Percentiles rank a stretch among this genome's conserved stretches.
Evolutionary conservation across 2,113 vertebrate genomes (phyloP).

Genomic region (Oncorhynchus mykiss): DNA sequence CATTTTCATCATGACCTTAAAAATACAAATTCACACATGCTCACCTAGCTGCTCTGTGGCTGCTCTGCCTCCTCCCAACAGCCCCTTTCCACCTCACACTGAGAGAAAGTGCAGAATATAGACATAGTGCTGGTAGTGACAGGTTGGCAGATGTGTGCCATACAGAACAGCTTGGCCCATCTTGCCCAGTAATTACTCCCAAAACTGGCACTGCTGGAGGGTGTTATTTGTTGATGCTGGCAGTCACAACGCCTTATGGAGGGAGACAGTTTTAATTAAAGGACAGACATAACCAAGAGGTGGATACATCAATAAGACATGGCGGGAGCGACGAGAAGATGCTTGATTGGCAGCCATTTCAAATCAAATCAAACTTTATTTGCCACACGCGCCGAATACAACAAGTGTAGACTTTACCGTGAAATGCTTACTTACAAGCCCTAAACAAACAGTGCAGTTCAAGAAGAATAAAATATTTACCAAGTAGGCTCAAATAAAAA

Average conservation of each 20-base stretch:
- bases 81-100: background rate
- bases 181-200: slow-evolving; percentile 38
- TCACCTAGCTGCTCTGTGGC: background rate
- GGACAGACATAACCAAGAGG: slow-evolving; percentile 18
- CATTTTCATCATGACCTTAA: background rate
- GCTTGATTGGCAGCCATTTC: slow-evolving; percentile 8
- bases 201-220: slow-evolving; percentile 31
- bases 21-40: background rate
- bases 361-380: too few relatives aligned
- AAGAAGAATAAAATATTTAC: too few relatives aligned
- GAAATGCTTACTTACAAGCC: too few relatives aligned
- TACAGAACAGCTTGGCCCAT: slow-evolving; percentile 37
- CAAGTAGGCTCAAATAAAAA: too few relatives aligned
- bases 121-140: slow-evolving; percentile 13
- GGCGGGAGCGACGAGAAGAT: background rate
- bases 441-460: too few relatives aligned
- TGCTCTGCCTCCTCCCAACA: background rate
- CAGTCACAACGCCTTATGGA: slow-evolving; percentile 15
- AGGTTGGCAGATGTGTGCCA: slow-evolving; percentile 31
- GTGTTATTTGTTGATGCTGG: slow-evolving; percentile 27
- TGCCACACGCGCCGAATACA: too few relatives aligned
- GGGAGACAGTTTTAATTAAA: slow-evolving; percentile 38
- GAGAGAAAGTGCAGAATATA: background rate
- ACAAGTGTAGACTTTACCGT: too few relatives aligned
- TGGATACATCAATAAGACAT: slow-evolving; percentile 6